These are phyloP conservation scores for Autographa pulchrina DNA, from an alignment of 2,888 invertebrate genomes.

Conservation along the genomic window DNA sequence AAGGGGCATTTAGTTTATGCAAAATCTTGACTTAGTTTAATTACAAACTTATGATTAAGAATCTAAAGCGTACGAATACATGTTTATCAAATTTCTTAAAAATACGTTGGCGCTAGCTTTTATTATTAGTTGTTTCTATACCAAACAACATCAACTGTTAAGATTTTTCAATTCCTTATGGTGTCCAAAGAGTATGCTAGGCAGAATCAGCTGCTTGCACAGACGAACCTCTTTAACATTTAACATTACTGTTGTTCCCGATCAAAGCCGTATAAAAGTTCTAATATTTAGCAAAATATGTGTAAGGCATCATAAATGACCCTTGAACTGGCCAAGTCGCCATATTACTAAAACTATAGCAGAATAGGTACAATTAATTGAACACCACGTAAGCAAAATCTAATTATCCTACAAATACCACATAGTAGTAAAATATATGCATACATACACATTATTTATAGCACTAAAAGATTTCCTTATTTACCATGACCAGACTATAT, in stretches of 20 bases:
- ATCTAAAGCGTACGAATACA: constrained; percentile 27
- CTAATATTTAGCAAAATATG: constrained; percentile 11
- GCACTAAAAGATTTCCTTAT: constrained; percentile 59
- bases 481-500: constrained; percentile 58
- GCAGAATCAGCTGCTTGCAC: constrained; percentile 5
- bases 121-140: background rate
- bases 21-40: background rate
- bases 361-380: constrained; percentile 35
- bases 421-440: constrained; percentile 37
- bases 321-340: constrained; percentile 29
- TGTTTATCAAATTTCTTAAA: background rate
- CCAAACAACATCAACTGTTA: background rate
- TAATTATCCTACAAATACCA: constrained; percentile 49
- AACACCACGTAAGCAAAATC: constrained; percentile 51
- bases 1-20: background rate
- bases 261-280: constrained; percentile 1
- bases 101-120: constrained; percentile 18
- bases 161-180: background rate
- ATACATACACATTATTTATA: constrained; percentile 55
- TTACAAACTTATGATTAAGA: background rate
- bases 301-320: constrained; percentile 8
- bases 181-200: background rate
- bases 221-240: background rate
- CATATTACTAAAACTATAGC: constrained; percentile 26
- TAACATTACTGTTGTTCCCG: background rate